phyloP scores from a whole-genome alignment of 2,113 vertebrate genomes.

The Reinhardtius hippoglossoides region DNA sequence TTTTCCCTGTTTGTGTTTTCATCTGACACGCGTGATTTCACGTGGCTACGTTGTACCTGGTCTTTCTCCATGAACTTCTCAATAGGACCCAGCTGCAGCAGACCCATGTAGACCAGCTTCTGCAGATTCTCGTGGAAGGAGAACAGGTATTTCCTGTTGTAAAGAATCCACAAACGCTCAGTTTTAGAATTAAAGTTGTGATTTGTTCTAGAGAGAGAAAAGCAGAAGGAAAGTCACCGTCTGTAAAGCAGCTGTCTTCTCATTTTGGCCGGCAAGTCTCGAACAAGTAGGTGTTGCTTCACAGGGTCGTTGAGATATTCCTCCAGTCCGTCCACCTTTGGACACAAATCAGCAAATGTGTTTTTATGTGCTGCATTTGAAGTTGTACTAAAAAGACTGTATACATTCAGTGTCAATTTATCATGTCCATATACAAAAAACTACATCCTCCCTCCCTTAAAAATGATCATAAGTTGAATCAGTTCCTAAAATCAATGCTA shows the following conservation, averaged over 20 bases:
- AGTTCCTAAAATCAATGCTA: no score
- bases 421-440: no score
- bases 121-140: constrained; percentile 91
- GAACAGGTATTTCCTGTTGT: constrained; percentile 90
- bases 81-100: constrained; percentile 91
- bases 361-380: neutral
- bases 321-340: constrained; percentile 91
- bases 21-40: neutral
- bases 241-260: constrained; percentile 92
- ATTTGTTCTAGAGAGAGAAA: neutral
- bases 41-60: constrained; percentile 83
- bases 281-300: constrained; percentile 90
- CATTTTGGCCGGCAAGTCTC: constrained; percentile 85
- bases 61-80: constrained; percentile 97
- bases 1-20: neutral
- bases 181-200: neutral
- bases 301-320: constrained; percentile 89
- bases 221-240: constrained; percentile 79
- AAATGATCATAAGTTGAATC: no score
- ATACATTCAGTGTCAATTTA: no score
- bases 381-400: no score
- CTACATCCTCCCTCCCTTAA: no score
- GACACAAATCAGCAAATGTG: neutral
- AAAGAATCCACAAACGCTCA: neutral
- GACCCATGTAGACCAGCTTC: constrained; percentile 91